Conservation (phyloP, 1,140 invertebrate genomes). For the Cydia pomonella region DNA sequence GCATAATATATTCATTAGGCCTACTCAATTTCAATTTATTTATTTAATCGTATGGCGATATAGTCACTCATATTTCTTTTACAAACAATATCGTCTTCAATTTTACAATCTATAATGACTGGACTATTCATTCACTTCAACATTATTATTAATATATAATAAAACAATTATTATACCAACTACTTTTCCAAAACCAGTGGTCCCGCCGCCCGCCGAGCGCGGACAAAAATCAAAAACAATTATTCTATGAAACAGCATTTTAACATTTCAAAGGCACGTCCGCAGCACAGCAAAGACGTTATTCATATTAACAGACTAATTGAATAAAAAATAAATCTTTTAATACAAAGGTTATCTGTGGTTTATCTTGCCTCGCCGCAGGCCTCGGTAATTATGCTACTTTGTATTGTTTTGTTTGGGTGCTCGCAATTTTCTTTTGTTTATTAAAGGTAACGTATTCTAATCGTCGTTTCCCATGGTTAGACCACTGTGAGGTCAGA, state of each 20-base stretch:
- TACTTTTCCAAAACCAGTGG: slow-evolving; percentile 2
- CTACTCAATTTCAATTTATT: too few relatives aligned
- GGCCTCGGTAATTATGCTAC: slow-evolving; percentile 59
- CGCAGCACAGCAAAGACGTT: slow-evolving; percentile 39
- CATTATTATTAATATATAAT: too few relatives aligned
- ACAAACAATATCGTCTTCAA: too few relatives aligned
- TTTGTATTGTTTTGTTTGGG: slow-evolving; percentile 56
- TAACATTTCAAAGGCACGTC: slow-evolving; percentile 43
- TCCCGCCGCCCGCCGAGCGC: slow-evolving; percentile 8
- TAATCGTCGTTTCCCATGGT: slow-evolving; percentile 45
- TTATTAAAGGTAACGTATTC: slow-evolving; percentile 58
- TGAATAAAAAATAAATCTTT: slow-evolving; percentile 61
- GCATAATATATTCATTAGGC: too few relatives aligned
- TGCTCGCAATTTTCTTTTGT: slow-evolving; percentile 53
- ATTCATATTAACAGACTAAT: slow-evolving; percentile 56
- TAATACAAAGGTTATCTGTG: slow-evolving; percentile 50
- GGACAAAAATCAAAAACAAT: slow-evolving; percentile 32
- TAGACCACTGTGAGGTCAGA: slow-evolving; percentile 16
- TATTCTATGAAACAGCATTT: slow-evolving; percentile 28
- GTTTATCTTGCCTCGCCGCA: slow-evolving; percentile 47
- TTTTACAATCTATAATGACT: too few relatives aligned
- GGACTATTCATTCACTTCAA: too few relatives aligned
- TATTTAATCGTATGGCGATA: too few relatives aligned
- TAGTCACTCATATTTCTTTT: too few relatives aligned
- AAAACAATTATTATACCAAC: too few relatives aligned